Conservation (phyloP, 2,113 vertebrate species). For the Epinephelus fuscoguttatus region DNA sequence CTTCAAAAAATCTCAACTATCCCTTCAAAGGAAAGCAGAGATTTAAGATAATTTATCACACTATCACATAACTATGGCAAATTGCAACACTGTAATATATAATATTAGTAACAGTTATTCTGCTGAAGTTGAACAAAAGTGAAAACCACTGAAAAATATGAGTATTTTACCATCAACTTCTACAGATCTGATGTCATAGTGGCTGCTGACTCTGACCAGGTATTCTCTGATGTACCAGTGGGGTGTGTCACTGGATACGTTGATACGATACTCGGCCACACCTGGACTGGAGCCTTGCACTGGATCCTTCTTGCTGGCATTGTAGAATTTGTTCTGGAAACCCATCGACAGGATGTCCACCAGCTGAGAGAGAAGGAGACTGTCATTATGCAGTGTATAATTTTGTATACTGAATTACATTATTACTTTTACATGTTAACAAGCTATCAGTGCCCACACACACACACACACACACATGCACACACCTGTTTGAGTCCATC, state of each 20-base stretch:
- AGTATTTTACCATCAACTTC: constrained; percentile 81
- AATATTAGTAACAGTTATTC: background rate
- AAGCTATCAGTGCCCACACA: background rate
- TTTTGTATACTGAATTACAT: background rate
- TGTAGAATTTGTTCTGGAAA: constrained; percentile 88
- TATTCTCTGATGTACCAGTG: constrained; percentile 89
- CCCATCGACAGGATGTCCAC: constrained; percentile 76
- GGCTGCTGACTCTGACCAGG: constrained; percentile 76
- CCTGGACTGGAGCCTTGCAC: constrained; percentile 2
- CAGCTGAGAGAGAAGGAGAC: constrained; percentile 70
- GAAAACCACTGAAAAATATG: background rate
- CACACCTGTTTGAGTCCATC: constrained; percentile 77
- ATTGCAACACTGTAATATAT: background rate
- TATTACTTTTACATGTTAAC: background rate
- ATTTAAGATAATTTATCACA: too few relatives aligned
- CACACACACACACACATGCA: background rate
- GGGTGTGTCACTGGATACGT: constrained; percentile 88
- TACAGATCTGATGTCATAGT: constrained; percentile 71
- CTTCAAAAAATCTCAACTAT: too few relatives aligned
- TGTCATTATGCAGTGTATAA: background rate
- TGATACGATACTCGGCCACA: constrained; percentile 80
- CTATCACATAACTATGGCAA: background rate
- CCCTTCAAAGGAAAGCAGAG: too few relatives aligned
- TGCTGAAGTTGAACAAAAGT: background rate
- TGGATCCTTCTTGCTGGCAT: constrained; percentile 55